A percentile compares a stretch with the other conserved stretches of the same genome.
phyloP scores from a whole-genome alignment of 2,888 invertebrate genomes.

The Cryptus armator region DNA sequence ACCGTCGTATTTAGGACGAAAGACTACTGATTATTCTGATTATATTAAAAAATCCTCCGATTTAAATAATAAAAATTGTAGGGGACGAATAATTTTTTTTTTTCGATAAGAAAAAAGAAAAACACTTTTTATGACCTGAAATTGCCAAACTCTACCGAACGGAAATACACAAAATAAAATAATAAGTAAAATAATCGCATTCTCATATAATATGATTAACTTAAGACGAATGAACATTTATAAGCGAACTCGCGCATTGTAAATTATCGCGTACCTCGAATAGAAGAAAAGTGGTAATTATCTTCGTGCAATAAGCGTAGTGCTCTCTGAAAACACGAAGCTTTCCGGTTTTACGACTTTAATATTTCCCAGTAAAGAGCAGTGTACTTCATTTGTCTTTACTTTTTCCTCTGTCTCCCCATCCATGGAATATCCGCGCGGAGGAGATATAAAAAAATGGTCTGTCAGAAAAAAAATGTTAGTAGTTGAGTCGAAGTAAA shows the following conservation, averaged over 20 bases:
- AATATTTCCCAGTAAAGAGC: constrained; percentile 18
- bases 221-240: too few relatives aligned
- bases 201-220: too few relatives aligned
- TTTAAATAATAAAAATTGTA: background rate
- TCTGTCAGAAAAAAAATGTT: constrained; percentile 17
- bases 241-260: background rate
- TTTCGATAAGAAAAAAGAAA: background rate
- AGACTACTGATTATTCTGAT: too few relatives aligned
- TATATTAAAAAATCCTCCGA: too few relatives aligned
- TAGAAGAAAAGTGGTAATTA: constrained; percentile 27
- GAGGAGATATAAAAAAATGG: background rate
- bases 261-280: constrained; percentile 12
- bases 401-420: constrained; percentile 21
- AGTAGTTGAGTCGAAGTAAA: constrained; percentile 1
- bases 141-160: too few relatives aligned
- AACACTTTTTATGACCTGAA: background rate
- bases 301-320: constrained; percentile 13
- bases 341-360: constrained; percentile 12
- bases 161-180: too few relatives aligned
- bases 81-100: background rate
- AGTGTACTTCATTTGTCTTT: constrained; percentile 30
- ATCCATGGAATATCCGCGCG: constrained; percentile 7
- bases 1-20: too few relatives aligned
- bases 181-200: too few relatives aligned
- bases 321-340: constrained; percentile 31